Evolutionary conservation across 1,140 invertebrate genomes (phyloP), one percentile per base, ranked within the genome.

Genomic region (Zaprionus nigranus): DNA sequence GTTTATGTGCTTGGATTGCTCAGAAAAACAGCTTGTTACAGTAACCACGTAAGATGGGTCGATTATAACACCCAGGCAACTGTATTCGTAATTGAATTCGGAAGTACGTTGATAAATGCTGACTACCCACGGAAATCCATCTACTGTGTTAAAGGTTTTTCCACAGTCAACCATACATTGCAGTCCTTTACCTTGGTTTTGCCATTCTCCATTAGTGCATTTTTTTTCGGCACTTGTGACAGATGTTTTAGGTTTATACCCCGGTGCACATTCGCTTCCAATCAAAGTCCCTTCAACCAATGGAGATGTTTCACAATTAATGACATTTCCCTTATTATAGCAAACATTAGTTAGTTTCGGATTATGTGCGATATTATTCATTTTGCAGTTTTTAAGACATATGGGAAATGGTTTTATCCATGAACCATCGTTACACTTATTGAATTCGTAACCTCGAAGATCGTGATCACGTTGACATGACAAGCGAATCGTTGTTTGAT

Each of bases 51-150:
- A 46, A n/a, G 9, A 38, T 3, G 66, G 66, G 15, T 38, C 34
- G 6, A 86, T 15, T 13, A 86, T 86, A 5, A 93, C 85, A 1
- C 94, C 94, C 2, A 92, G 92, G 63, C 94, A 94, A 36, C 93
- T 93, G 64, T 93, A 64, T 7, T 26, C 12, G 59, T 54, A 73
- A 11, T 7, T 30, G 1, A 5, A 17, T 0, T 5, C 5, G 5
- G n/a, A 0, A 0, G 2, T 11, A 2, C 63, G 26, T 11, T 46
- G 5, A 51, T 66, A 82, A 5, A 85, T 66, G 17, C 68, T 75
- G 34, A 86, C 73, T 2, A 68, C 7, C 78, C 81, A 82, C 4
- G 82, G 82, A 49, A 17, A 6, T 7, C 26, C 56, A 2, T 75
- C 17, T 0, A 59, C 53, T 6, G 67, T 73, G 1, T 20, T 11